Evolutionary conservation across 2,113 vertebrate species (phyloP).

Genomic region (Pituophis catenifer): DNA sequence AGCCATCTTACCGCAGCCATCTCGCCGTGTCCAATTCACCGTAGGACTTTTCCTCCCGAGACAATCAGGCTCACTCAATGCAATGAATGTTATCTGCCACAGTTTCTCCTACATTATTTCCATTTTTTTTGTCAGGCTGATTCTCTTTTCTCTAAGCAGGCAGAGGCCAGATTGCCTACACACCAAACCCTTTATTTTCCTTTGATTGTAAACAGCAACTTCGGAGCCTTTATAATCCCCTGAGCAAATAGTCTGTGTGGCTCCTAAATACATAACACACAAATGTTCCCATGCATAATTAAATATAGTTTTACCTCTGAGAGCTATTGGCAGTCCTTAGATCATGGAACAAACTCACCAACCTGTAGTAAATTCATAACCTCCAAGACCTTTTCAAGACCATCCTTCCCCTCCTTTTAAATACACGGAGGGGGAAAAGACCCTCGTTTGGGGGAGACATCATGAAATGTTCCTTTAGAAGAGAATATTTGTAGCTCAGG

Average conservation of each 20-base stretch:
- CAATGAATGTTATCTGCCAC: too few relatives aligned
- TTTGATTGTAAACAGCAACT: slow-evolving; percentile 46
- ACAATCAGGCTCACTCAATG: too few relatives aligned
- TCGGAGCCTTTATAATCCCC: slow-evolving; percentile 53
- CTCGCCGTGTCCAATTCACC: background rate
- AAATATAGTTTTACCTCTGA: slow-evolving; percentile 57
- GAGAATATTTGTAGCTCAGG: background rate
- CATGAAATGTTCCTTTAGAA: background rate
- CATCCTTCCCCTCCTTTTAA: slow-evolving; percentile 14
- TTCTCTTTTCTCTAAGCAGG: background rate
- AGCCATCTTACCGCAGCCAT: background rate
- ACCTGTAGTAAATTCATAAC: slow-evolving; percentile 58
- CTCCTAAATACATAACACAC: slow-evolving; percentile 47
- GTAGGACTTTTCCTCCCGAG: background rate
- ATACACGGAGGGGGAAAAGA: slow-evolving; percentile 20
- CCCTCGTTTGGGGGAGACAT: background rate
- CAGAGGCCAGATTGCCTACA: background rate
- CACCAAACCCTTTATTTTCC: slow-evolving; percentile 23
- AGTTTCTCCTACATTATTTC: too few relatives aligned
- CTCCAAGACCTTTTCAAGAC: slow-evolving; percentile 52
- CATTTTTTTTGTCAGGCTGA: too few relatives aligned
- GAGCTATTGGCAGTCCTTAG: slow-evolving; percentile 56
- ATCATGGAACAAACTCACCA: slow-evolving; percentile 54
- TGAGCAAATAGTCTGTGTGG: slow-evolving; percentile 51
- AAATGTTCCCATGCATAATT: slow-evolving; percentile 64